A percentile compares a stretch with the other conserved stretches of the same genome.
These are phyloP conservation scores for Arrhopalites spinosus DNA, from an alignment of 2,888 invertebrate species.

Conservation along the genomic window DNA sequence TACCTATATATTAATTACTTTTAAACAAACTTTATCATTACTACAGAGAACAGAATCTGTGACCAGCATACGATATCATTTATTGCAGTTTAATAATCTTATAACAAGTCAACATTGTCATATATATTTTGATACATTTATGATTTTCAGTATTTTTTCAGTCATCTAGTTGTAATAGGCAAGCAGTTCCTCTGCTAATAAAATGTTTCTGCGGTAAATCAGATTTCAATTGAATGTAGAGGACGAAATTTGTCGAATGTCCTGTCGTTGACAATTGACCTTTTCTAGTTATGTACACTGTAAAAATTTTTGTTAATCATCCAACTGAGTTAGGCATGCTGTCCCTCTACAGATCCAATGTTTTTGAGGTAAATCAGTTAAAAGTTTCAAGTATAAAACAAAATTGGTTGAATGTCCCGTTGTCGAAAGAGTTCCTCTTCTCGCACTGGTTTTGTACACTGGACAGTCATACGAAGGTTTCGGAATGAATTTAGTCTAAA, in stretches of 20 bases:
- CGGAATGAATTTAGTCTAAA: slow-evolving; percentile 64
- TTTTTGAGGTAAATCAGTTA: slow-evolving; percentile 67
- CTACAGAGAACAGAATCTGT: too few species aligned
- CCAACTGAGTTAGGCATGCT: slow-evolving; percentile 76
- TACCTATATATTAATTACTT: too few species aligned
- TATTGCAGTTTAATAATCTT: too few species aligned
- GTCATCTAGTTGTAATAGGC: slow-evolving; percentile 67
- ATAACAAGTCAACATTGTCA: too few species aligned
- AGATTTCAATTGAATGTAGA: slow-evolving; percentile 70
- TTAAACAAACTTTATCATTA: too few species aligned
- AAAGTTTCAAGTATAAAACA: slow-evolving; percentile 69
- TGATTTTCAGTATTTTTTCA: too few species aligned
- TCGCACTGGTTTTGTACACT: slow-evolving; percentile 79
- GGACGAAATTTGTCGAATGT: slow-evolving; percentile 82
- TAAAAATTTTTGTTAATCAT: too few species aligned
- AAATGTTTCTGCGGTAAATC: slow-evolving; percentile 71
- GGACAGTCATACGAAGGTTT: slow-evolving; percentile 72
- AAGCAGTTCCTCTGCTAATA: slow-evolving; percentile 79
- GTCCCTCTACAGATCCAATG: slow-evolving; percentile 84
- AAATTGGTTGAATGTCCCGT: slow-evolving; percentile 87
- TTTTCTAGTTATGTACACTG: slow-evolving; percentile 75
- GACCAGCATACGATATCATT: too few species aligned
- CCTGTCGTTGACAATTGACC: slow-evolving; percentile 81
- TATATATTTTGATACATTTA: too few species aligned
- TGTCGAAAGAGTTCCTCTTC: slow-evolving; percentile 66